A percentile compares a stretch with the other conserved stretches of the same genome.
Conservation (phyloP, 2,113 vertebrate species). For the Anser brachyrhynchus region DNA sequence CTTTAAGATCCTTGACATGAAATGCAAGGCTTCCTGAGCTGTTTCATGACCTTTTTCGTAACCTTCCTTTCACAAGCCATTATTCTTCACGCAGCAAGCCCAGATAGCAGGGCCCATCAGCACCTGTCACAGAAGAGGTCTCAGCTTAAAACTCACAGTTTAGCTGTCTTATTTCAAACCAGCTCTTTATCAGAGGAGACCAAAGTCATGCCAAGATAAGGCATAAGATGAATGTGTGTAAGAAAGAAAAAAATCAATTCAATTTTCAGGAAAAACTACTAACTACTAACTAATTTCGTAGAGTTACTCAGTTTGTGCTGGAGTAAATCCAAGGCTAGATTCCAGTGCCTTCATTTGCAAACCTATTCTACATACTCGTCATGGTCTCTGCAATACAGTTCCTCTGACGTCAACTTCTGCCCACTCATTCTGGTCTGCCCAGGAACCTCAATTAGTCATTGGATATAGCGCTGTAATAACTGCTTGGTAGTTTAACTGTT, state of each 20-base stretch:
- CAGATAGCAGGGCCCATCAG: conserved; percentile 27
- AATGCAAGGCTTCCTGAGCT: conserved; percentile 11
- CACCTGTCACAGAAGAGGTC: not conserved
- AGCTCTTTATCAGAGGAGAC: conserved; percentile 13
- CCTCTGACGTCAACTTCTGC: not conserved
- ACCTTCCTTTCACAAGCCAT: conserved; percentile 44
- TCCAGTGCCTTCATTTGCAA: not conserved
- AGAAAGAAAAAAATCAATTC: not conserved
- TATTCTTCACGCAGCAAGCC: conserved; percentile 22
- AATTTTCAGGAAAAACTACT: not conserved
- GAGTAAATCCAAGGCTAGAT: not conserved
- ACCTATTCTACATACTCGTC: not conserved
- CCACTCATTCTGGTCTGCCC: not conserved
- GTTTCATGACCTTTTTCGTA: conserved; percentile 9
- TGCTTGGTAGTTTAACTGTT: not conserved
- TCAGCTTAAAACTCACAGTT: not conserved
- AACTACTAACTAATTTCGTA: not conserved
- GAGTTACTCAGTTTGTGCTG: not conserved
- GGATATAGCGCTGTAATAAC: not conserved
- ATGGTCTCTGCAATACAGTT: not conserved
- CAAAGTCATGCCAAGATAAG: not conserved
- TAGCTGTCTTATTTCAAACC: not conserved
- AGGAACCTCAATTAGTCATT: not conserved
- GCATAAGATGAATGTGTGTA: not conserved
- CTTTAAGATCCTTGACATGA: conserved; percentile 27